Conservation (phyloP, 2,797 vertebrate species). For the Lacerta agilis region DNA sequence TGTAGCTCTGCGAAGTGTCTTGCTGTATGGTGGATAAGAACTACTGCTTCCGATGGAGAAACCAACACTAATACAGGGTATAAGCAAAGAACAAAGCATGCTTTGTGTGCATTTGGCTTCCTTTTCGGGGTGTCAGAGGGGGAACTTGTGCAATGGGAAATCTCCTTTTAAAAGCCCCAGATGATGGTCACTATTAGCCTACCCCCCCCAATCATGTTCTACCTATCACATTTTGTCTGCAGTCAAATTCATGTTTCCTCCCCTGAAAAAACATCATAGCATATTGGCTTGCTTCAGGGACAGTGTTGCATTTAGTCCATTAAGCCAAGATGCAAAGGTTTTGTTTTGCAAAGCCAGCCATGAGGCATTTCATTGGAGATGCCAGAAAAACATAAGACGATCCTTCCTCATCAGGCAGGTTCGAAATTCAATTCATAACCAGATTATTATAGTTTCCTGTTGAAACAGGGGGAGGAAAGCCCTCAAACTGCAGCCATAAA, state of each 20-base stretch:
- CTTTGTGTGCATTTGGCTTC: too few relatives aligned
- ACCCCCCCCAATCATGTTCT: constrained; percentile 5
- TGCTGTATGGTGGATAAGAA: too few relatives aligned
- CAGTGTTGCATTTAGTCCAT: constrained; percentile 36
- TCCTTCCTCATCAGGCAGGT: background rate
- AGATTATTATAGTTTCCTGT: background rate
- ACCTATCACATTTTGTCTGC: constrained; percentile 21
- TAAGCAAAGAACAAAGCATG: too few relatives aligned
- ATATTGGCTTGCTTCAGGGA: constrained; percentile 44
- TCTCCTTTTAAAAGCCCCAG: too few relatives aligned
- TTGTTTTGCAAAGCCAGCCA: background rate
- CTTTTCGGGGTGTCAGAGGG: too few relatives aligned
- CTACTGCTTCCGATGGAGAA: too few relatives aligned
- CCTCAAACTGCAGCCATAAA: background rate
- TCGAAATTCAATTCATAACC: background rate
- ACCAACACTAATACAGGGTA: too few relatives aligned
- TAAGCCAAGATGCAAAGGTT: constrained; percentile 19
- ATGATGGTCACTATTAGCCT: background rate
- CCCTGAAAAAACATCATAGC: constrained; percentile 37
- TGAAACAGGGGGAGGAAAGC: background rate
- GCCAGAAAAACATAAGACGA: constrained; percentile 22
- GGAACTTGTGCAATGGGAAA: too few relatives aligned
- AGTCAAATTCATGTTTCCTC: constrained; percentile 43
- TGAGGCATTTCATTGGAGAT: constrained; percentile 35
- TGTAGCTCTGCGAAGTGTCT: too few relatives aligned